A percentile compares a stretch with the other conserved stretches of the same genome.
phyloP scores from a whole-genome alignment of 1,140 invertebrate species.

The Neodiprion lecontei region DNA sequence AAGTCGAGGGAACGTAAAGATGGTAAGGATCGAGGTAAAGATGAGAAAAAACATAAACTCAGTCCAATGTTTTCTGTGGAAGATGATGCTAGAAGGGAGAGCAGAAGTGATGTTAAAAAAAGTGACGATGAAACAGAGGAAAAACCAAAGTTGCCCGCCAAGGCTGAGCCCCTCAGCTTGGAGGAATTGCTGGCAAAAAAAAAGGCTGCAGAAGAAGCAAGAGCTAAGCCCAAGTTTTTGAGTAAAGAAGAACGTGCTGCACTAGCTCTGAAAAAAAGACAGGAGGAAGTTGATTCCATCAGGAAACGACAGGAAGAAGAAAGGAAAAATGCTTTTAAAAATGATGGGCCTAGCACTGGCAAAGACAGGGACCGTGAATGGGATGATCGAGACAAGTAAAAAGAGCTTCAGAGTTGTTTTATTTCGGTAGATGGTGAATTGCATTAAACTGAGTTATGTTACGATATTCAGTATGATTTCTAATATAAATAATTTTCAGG shows the following conservation, averaged over 20 bases:
- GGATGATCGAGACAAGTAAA: conserved; percentile 53
- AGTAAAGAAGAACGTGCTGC: conserved; percentile 94
- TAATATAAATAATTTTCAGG: conserved; percentile 29
- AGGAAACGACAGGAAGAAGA: conserved; percentile 75
- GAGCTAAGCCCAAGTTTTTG: conserved; percentile 95
- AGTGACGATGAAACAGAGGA: conserved; percentile 54
- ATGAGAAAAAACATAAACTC: conserved; percentile 53
- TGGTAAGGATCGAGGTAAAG: conserved; percentile 53
- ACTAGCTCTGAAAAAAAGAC: conserved; percentile 86
- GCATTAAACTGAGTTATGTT: neutral
- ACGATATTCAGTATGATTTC: conserved; percentile 12
- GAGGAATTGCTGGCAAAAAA: conserved; percentile 97
- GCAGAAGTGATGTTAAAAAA: conserved; percentile 54
- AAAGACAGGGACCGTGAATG: conserved; percentile 46
- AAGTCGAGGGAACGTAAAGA: conserved; percentile 50
- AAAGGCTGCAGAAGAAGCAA: conserved; percentile 93
- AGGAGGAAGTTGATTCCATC: conserved; percentile 82
- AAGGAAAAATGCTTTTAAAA: conserved; percentile 62
- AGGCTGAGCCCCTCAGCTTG: conserved; percentile 91
- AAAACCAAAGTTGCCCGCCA: conserved; percentile 59
- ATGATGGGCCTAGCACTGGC: conserved; percentile 33
- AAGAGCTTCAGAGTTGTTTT: conserved; percentile 14
- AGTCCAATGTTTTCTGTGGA: conserved; percentile 50
- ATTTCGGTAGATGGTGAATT: conserved; percentile 14
- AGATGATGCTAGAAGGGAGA: conserved; percentile 60